Evolutionary conservation across 2,888 invertebrate genomes (phyloP), one percentile per base, ranked within the genome.

Genomic region (Lissocephala sabroskyi): DNA sequence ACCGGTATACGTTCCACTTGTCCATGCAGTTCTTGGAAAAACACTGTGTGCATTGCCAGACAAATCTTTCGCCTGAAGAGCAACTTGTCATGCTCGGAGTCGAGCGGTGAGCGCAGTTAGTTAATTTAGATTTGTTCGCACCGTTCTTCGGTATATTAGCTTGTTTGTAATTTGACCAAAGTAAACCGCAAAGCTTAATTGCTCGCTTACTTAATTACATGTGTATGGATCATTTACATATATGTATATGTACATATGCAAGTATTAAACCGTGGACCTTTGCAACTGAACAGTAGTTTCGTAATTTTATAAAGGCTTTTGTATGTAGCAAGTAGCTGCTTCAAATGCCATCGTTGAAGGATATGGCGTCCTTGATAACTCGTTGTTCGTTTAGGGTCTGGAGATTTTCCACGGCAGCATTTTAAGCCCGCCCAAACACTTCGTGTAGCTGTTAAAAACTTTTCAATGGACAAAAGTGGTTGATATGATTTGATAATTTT

Each of bases 1-100:
- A 82, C 80, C 81, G 81, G 77, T 80, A 81, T 81, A 81, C 79
- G 68, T 81, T 81, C 65, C 80, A 81, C 71, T 79, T 81, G 81
- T 81, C 81, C 79, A 80, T 80, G 78, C 81, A 80, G 65, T 81
- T 81, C 76, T 62, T 80, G 70, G 79, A 80, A 65, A 80, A 79
- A 65, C 70, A 81, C 55, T 81, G 80, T 68, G 65, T 67, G 18
- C 80, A 81, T 49, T 81, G 80, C 65, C 80, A 80, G 59, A 79
- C 74, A 26, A 67, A 78, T 29, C 73, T 59, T 26, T 49, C 59
- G 62, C 47, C 46, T 32, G 44, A 73, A 39, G 73, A 71, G 68
- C 60, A 75, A 59, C 65, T 66, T 42, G 58, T 43, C 33, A 17
- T 42, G 61, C 57, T n/a, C 49, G 45, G 53, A 32, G 41, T 44